Conservation (phyloP, 2,113 vertebrate species). For the Zosterops pallidus region DNA sequence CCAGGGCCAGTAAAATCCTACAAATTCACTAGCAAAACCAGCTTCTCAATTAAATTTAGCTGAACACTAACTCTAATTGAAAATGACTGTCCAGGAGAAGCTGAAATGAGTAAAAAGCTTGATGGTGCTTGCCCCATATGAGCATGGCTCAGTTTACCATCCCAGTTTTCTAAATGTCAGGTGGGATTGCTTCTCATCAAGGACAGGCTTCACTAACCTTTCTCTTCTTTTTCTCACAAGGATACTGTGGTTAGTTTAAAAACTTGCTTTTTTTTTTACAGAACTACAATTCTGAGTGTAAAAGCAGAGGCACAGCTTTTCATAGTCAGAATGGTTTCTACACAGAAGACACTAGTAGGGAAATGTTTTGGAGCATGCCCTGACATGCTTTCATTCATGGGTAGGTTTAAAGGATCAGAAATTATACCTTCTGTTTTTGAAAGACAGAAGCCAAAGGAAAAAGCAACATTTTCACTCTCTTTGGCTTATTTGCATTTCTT, state of each 20-base stretch:
- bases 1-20: constrained; percentile 46
- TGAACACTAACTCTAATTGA: not conserved
- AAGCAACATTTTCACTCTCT: constrained; percentile 1
- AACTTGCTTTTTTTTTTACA: not conserved
- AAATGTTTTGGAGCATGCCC: not conserved
- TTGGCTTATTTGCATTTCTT: constrained; percentile 37
- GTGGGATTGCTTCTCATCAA: not conserved
- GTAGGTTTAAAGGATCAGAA: constrained; percentile 19
- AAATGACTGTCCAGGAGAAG: not conserved
- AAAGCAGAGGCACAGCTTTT: constrained; percentile 2
- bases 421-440: not conserved
- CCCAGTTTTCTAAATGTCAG: not conserved
- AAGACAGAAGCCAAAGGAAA: not conserved
- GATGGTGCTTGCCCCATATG: not conserved
- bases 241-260: not conserved
- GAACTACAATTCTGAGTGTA: not conserved
- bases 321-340: not conserved
- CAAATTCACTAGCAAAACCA: constrained; percentile 62
- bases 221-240: constrained; percentile 6
- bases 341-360: not conserved
- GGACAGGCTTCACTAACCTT: not conserved
- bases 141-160: not conserved
- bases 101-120: constrained; percentile 10
- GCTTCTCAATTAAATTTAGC: constrained; percentile 41
- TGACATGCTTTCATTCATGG: not conserved